Evolutionary conservation across 2,888 invertebrate species (phyloP), one percentile per base, ranked within the genome.

Genomic region (Pandemis heparana): DNA sequence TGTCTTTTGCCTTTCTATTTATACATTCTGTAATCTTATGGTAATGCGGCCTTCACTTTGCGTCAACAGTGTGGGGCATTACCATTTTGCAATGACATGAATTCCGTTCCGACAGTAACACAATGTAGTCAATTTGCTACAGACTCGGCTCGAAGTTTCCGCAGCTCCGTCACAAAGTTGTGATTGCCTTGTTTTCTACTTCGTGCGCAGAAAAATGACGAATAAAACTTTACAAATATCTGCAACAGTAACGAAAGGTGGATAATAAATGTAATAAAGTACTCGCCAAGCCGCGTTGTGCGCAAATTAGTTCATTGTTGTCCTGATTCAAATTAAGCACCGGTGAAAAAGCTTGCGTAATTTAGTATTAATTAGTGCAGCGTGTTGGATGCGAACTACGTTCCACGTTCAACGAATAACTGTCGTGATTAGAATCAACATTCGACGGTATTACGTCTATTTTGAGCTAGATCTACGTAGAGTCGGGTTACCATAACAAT

Each of bases 111-210:
- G 71, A 60, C 76, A 68, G 86, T 86, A 86, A 87, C 88, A 90
- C 88, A 90, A 90, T 90, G 87, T 87, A 89, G 84, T 86, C 88
- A 91, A 90, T 91, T 89, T 90, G 83, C 85, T 81, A 82, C 86
- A 85, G 82, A 84, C 82, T 80, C 83, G 77, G 75, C 83, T 56
- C 77, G 74, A 85, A 89, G 84, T 89, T 90, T 86, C 79, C 85
- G 81, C 83, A 79, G 82, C 82, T 85, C 83, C 83, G 82, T 84
- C 85, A 81, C 82, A 84, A 90, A 90, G 83, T 91, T 89, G 84
- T 88, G 89, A 91, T 91, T 91, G 89, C 87, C 88, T 90, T 89
- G 89, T 90, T 90, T 90, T 87, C 88, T 83, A 87, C 87, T 86
- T 83, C 85, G 83, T 80, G 83, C 84, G 75, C 80, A 81, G 84